Percentiles rank a stretch among this genome's conserved stretches.
These are phyloP conservation scores for Caprella mutica DNA, from an alignment of 2,888 invertebrate species.

Conservation along the genomic window DNA sequence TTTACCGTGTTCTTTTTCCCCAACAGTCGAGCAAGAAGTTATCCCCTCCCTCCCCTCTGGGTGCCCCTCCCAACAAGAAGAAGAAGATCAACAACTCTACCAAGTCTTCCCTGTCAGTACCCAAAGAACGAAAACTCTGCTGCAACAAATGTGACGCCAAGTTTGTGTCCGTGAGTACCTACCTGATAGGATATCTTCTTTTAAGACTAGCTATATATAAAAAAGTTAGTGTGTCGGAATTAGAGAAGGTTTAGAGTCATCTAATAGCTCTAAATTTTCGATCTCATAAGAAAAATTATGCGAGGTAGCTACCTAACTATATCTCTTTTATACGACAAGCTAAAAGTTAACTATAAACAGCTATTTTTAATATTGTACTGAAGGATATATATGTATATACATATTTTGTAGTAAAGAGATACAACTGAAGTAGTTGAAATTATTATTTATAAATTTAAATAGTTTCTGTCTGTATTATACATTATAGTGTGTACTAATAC, in stretches of 20 bases:
- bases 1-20: too few species aligned
- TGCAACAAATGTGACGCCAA: neutral
- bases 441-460: neutral
- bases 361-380: neutral
- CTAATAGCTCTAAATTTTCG: too few species aligned
- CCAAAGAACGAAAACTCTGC: neutral
- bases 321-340: neutral
- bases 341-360: neutral
- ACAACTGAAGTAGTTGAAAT: neutral
- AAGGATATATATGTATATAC: slow-evolving; percentile 10
- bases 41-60: too few species aligned
- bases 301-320: slow-evolving; percentile 5
- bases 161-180: neutral
- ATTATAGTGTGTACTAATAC: too few species aligned
- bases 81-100: too few species aligned
- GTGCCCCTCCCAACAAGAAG: too few species aligned
- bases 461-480: too few species aligned
- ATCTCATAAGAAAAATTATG: too few species aligned
- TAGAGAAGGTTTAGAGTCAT: too few species aligned
- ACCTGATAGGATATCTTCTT: neutral
- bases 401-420: neutral
- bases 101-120: neutral
- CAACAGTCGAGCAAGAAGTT: too few species aligned
- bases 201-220: too few species aligned
- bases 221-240: too few species aligned